A percentile compares a stretch with the other conserved stretches of the same genome.
These are phyloP conservation scores for Campoplex nolae DNA, from an alignment of 2,888 invertebrate species.

Conservation along the genomic window DNA sequence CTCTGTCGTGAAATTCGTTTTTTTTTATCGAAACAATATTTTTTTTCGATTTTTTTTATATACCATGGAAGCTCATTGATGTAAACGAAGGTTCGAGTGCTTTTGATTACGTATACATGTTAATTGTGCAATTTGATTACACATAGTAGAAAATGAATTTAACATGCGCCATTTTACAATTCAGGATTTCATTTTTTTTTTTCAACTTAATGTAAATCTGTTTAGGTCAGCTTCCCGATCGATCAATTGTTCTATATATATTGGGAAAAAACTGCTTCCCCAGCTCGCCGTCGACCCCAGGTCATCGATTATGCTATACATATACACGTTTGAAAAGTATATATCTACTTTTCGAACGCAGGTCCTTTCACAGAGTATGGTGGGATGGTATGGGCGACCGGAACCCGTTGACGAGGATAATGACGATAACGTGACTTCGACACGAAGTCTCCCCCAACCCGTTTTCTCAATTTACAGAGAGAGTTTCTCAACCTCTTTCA, in stretches of 20 bases:
- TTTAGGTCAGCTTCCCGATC: background rate
- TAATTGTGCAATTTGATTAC: background rate
- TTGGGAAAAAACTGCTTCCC: constrained; percentile 11
- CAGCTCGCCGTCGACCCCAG: constrained; percentile 13
- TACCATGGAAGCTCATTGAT: background rate
- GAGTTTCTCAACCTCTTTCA: constrained; percentile 41
- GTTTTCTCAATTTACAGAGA: constrained; percentile 21
- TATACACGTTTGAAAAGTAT: background rate
- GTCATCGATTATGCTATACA: constrained; percentile 15
- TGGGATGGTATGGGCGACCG: constrained; percentile 70
- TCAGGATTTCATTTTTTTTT: background rate
- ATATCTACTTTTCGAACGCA: constrained; percentile 37
- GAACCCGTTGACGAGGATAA: constrained; percentile 78
- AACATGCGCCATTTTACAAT: background rate
- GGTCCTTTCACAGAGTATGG: constrained; percentile 73
- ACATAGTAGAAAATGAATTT: background rate
- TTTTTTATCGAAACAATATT: background rate
- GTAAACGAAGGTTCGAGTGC: background rate
- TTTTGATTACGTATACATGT: background rate
- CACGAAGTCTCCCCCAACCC: constrained; percentile 45
- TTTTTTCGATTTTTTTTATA: background rate
- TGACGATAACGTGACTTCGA: constrained; percentile 78
- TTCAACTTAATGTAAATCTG: background rate
- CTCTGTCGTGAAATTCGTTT: constrained; percentile 25
- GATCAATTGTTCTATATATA: background rate